phyloP scores from a whole-genome alignment of 2,113 vertebrate genomes.

The Nestor notabilis region DNA sequence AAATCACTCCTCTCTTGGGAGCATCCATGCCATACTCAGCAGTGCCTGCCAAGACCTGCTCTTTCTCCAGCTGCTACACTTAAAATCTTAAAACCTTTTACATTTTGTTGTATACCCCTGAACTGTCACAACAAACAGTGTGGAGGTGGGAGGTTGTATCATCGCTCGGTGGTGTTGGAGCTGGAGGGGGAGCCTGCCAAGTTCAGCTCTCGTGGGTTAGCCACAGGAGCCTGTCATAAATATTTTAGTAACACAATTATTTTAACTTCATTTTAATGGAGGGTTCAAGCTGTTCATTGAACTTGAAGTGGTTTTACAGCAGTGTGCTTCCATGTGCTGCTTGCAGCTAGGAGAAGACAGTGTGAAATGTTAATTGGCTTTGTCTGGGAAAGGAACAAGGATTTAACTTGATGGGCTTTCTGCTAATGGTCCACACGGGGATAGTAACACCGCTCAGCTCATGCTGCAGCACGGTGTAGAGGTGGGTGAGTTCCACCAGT shows the following conservation, averaged over 20 bases:
- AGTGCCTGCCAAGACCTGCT: not conserved
- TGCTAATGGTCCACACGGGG: not conserved
- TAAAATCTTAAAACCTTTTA: not conserved
- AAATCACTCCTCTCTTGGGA: not conserved
- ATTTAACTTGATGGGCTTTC: not conserved
- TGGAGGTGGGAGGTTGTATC: not conserved
- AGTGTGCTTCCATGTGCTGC: not conserved
- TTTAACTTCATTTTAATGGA: constrained; percentile 1
- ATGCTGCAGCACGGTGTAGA: not conserved
- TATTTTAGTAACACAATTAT: constrained; percentile 14
- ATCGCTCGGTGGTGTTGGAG: not conserved
- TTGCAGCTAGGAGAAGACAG: not conserved
- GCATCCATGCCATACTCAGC: not conserved
- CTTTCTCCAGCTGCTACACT: not conserved
- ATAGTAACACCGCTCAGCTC: not conserved
- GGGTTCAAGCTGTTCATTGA: not conserved
- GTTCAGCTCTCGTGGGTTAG: not conserved
- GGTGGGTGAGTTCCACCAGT: not conserved
- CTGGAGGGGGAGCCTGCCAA: constrained; percentile 14
- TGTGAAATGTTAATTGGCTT: not conserved
- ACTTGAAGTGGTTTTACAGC: not conserved
- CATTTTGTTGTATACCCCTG: not conserved
- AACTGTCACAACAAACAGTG: not conserved
- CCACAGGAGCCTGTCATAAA: not conserved
- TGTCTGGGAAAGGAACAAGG: not conserved